Base-by-base conservation (phyloP, 2,113 vertebrate genomes). In the Plotosus lineatus region DNA sequence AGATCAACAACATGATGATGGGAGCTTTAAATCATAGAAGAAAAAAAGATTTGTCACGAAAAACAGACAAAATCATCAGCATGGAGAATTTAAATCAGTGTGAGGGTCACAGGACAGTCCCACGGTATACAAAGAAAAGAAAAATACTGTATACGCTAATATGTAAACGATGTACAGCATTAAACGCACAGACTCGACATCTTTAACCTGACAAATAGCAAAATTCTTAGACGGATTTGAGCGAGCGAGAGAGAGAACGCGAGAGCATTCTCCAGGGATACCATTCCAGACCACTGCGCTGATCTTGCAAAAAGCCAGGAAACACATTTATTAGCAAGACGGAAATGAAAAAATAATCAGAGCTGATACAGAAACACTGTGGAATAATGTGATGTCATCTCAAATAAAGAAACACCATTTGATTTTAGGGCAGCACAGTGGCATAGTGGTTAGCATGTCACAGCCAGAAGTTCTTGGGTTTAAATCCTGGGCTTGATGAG, bases 121-220 rank as follows among this genome's bases (percentile, higher is more conserved):
- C 55, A 15, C 9, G 10, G 53, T 15, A 17, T 6, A 2, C 60
- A 42, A 61, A 77, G 26, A 28, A 36, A 12, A 8, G 21, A 31
- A 79, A 78, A 75, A 2, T 26, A 48, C 14, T 46, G 80, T 79
- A 69, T 80, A 71, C 83, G 66, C 72, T 86, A 75, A 84, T 84
- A 72, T 69, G 72, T 84, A 82, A 88, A 83, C 83, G 38, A 74
- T 63, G 4, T 36, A 86, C 75, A 88, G 74, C 66, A 85, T 58
- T 4, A 50, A 23, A 21, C 28, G 46, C 40, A 58, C 85, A 87
- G 83, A 90, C 60, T 81, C 61, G 83, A 80, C n/a, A n/a, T n/a
- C n/a, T n/a, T n/a, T n/a, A n/a, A n/a, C n/a, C n/a, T n/a, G n/a
- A n/a, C n/a, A n/a, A n/a, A n/a, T n/a, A n/a, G n/a, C n/a, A n/a